These are phyloP conservation scores for Pontoporia blainvillei DNA, from an alignment of 2,113 vertebrate species.

Conservation along the genomic window DNA sequence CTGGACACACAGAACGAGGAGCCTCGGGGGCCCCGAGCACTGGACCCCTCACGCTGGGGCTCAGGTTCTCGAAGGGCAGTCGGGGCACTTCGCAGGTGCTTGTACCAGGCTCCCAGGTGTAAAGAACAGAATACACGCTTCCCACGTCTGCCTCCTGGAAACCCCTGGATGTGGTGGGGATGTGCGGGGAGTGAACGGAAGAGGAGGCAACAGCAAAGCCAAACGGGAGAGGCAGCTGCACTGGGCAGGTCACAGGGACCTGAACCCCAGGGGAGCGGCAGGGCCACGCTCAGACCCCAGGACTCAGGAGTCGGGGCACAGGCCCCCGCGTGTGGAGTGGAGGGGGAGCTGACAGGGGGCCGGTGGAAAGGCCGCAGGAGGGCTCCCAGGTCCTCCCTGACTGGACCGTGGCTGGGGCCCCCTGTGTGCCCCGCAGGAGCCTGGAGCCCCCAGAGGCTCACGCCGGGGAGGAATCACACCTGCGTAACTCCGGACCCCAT, in stretches of 20 bases:
- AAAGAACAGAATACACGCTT: fast-evolving
- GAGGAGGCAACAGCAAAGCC: fast-evolving
- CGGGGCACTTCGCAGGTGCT: not conserved
- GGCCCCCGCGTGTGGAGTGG: not conserved
- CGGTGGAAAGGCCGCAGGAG: not conserved
- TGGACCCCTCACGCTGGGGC: fast-evolving
- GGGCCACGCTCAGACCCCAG: fast-evolving
- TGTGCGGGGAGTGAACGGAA: fast-evolving
- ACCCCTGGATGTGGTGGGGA: fast-evolving
- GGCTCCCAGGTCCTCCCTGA: too few relatives aligned
- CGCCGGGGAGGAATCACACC: fast-evolving
- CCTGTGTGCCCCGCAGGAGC: fast-evolving
- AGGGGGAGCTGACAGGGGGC: not conserved
- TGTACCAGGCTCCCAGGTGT: fast-evolving
- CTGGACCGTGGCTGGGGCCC: fast-evolving
- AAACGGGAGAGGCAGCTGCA: fast-evolving
- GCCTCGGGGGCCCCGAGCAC: too few relatives aligned
- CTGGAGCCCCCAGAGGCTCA: not conserved
- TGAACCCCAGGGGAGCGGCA: fast-evolving
- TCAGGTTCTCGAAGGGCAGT: fast-evolving
- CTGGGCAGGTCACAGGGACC: fast-evolving
- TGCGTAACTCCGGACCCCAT: fast-evolving
- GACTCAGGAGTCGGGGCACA: fast-evolving
- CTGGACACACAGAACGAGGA: not conserved
- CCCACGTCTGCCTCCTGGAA: not conserved